Percentiles rank a stretch among this genome's conserved stretches.
phyloP scores from a whole-genome alignment of 2,797 vertebrate species.

The Hemitrygon akajei region DNA sequence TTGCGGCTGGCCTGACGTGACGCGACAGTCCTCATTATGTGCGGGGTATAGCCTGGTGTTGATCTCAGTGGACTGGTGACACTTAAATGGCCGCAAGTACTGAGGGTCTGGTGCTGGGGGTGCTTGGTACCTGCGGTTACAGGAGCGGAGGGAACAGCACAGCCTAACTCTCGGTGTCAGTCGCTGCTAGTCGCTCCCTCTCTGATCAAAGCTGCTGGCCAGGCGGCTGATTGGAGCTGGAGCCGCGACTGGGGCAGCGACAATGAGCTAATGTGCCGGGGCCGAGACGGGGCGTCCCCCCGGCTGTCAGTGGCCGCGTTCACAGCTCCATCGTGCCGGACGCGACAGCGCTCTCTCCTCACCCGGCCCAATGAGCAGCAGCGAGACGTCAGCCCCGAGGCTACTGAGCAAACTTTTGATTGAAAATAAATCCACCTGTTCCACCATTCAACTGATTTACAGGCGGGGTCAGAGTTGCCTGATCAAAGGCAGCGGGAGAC shows the following conservation, averaged over 20 bases:
- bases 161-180: not conserved
- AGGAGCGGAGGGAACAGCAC: not conserved
- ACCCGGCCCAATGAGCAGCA: not conserved
- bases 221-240: not conserved
- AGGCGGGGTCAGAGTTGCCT: conserved; percentile 43
- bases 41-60: not conserved
- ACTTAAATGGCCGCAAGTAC: not conserved
- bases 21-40: not conserved
- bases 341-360: not conserved
- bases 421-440: conserved; percentile 45
- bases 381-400: conserved; percentile 28
- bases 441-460: conserved; percentile 41
- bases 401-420: conserved; percentile 42
- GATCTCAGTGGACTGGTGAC: not conserved
- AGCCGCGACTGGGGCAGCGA: not conserved
- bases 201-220: not conserved
- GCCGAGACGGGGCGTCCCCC: not conserved
- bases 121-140: not conserved
- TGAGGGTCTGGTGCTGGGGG: not conserved
- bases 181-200: not conserved
- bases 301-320: not conserved
- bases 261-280: conserved; percentile 19
- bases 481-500: conserved; percentile 44
- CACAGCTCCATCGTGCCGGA: not conserved
- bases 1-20: not conserved